Conservation (phyloP, 2,797 vertebrate species). For the Caiman crocodilus region DNA sequence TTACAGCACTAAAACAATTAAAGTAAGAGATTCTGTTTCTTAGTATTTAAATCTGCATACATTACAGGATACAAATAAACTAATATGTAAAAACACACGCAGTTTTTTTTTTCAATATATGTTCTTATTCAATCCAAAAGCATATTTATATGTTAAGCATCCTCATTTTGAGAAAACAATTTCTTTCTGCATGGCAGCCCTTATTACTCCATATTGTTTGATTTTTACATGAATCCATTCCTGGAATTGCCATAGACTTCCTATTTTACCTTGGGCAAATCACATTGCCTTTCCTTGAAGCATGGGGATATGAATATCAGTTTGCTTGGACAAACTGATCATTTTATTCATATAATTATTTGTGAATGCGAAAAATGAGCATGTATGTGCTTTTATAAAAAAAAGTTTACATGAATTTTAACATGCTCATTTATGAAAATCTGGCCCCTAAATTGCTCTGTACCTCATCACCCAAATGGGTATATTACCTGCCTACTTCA, state of each 20-base stretch:
- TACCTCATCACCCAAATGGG: background rate
- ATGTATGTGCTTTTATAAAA: background rate
- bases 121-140: background rate
- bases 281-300: no score
- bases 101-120: background rate
- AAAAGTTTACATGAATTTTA: background rate
- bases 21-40: background rate
- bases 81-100: background rate
- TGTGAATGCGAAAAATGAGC: background rate
- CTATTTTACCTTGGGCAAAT: background rate
- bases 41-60: background rate
- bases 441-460: background rate
- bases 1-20: background rate
- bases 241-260: background rate
- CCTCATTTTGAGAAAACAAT: background rate
- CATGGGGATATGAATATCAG: background rate
- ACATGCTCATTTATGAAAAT: background rate
- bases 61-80: background rate
- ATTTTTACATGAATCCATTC: background rate
- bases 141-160: background rate
- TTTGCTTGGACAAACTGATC: background rate
- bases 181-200: background rate
- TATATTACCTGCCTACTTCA: rapidly evolving
- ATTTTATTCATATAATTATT: background rate
- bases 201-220: background rate